These are phyloP conservation scores for Cynopterus brachyotis DNA, from an alignment of 2,113 vertebrate species.

Conservation along the genomic window DNA sequence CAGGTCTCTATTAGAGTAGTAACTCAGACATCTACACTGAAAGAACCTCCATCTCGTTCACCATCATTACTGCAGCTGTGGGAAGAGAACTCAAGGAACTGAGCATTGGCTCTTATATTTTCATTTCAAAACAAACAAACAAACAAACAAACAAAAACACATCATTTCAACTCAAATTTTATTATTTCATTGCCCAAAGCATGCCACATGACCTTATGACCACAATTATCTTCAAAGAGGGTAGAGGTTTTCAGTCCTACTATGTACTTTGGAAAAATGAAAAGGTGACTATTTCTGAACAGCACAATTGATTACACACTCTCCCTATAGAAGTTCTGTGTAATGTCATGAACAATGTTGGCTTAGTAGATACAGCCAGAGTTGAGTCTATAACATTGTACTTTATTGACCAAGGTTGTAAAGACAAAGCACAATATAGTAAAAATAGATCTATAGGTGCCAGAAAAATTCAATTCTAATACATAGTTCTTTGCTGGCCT, in stretches of 20 bases:
- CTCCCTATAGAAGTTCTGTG: not conserved
- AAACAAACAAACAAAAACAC: not conserved
- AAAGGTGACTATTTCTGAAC: not conserved
- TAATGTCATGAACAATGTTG: not conserved
- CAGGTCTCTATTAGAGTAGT: not conserved
- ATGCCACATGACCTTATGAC: not conserved
- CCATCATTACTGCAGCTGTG: not conserved
- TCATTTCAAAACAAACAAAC: not conserved
- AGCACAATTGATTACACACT: not conserved
- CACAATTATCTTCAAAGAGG: not conserved
- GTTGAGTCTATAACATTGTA: not conserved
- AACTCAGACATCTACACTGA: not conserved
- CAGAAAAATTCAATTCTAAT: not conserved
- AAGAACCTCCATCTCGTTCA: not conserved
- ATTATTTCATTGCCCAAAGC: not conserved
- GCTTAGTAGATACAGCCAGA: not conserved
- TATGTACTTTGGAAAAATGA: not conserved
- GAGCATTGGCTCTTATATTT: not conserved
- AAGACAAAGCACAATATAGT: not conserved
- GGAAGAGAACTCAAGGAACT: not conserved
- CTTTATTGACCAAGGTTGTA: not conserved
- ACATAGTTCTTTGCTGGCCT: not conserved
- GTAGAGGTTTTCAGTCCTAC: not conserved
- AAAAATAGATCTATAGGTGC: not conserved
- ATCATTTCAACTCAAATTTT: not conserved